Evolutionary conservation across 2,797 vertebrate genomes (phyloP), one percentile per base, ranked within the genome.

Genomic region (Phaenicophaeus curvirostris): DNA sequence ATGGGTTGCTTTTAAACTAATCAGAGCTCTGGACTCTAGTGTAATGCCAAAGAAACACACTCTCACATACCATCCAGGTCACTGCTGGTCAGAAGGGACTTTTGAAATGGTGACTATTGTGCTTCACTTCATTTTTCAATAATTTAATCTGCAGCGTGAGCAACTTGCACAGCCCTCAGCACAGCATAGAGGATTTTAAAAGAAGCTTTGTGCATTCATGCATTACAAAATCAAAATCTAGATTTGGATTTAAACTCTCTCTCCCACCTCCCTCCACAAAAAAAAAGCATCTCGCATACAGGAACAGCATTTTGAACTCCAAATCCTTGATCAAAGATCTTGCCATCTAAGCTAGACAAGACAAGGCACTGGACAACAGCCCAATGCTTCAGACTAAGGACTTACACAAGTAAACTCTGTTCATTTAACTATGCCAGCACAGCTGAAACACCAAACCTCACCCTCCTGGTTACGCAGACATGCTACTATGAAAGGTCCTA

Each of bases 121-220:
- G 68, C 54, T 89, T 75, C 51, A 28, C 35, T 66, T 48, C 44
- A 28, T 84, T 84, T 67, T 48, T 15, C 2, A 74, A 74, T 31
- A 16, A 82, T 55, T 87, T 76, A 57, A 63, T 41, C 61, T 54
- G 31, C 9, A 83, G 44, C 2, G 2, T 54, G 71, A 90, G 63
- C 63, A 89, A 74, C 31, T 58, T 80, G 35, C 85, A 85, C 20
- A 66, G 46, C n/a, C 68, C 41, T 62, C 42, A 68, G 61, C 21
- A 33, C 0, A 57, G 61, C 78, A 25, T 19, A 59, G 65, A 63
- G 16, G 46, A n/a, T 94, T 94, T 92, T 58, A 55, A 80, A 93
- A 95, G 72, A 42, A 87, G 67, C 55, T 90, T 50, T 73, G 91
- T 78, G 82, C 87, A 50, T 42, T 89, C 72, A 65, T 58, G 61